Evolutionary conservation across 2,113 vertebrate species (phyloP).

Genomic region (Sciurus niger): DNA sequence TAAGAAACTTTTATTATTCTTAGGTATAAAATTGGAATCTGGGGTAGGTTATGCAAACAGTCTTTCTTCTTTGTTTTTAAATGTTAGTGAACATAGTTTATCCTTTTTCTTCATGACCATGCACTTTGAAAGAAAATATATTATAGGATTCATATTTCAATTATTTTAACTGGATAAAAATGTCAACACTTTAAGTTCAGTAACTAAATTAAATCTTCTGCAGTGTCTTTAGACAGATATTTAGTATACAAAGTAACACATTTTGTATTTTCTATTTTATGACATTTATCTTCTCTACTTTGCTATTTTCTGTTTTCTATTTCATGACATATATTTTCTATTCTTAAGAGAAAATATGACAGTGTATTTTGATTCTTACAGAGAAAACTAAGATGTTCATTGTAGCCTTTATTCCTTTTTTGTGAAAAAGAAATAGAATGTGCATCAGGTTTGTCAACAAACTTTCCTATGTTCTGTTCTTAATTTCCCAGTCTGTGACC

Average conservation of each 20-base stretch:
- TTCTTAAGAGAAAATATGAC: neutral
- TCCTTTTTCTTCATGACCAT: neutral
- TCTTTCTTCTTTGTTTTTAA: neutral
- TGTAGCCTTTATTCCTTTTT: constrained; percentile 1
- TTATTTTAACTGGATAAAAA: neutral
- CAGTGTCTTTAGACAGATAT: neutral
- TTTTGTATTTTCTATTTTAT: neutral
- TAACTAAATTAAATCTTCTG: neutral
- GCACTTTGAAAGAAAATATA: neutral
- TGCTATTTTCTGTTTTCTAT: neutral
- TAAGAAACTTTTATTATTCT: neutral
- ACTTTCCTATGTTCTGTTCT: neutral
- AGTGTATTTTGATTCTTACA: neutral
- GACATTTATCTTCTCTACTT: neutral
- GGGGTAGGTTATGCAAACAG: neutral
- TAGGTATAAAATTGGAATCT: neutral
- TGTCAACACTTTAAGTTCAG: neutral
- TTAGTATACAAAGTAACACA: neutral
- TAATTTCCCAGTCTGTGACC: neutral
- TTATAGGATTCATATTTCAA: neutral
- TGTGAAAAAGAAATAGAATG: neutral
- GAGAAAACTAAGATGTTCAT: neutral
- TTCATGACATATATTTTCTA: neutral
- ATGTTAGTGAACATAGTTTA: neutral
- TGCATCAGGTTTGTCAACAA: neutral